Evolutionary conservation across 2,113 vertebrate species (phyloP).

Genomic region (Coreoperca whiteheadi): DNA sequence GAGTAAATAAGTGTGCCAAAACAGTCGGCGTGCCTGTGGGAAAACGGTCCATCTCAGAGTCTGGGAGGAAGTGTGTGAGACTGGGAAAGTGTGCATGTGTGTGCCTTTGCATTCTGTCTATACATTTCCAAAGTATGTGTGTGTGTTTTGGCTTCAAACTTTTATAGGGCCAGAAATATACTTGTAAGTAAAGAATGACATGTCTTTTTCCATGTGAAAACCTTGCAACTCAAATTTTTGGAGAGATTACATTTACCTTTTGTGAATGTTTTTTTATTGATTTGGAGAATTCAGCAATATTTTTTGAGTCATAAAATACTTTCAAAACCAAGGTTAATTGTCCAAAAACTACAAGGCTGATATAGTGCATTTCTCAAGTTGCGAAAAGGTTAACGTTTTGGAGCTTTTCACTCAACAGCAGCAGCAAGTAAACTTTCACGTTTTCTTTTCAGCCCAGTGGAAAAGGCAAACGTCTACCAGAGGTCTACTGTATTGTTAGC

Average conservation of each 20-base stretch:
- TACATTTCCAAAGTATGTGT: slow-evolving; percentile 9
- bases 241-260: no score
- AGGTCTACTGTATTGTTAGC: slow-evolving; percentile 95
- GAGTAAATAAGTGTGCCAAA: slow-evolving; percentile 79
- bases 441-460: slow-evolving; percentile 85
- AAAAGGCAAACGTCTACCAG: slow-evolving; percentile 91
- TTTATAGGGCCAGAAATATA: background rate
- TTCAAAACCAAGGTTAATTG: background rate
- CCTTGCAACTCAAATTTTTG: no score
- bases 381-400: background rate
- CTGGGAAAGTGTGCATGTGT: slow-evolving; percentile 64
- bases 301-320: background rate
- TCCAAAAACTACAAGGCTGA: background rate
- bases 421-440: background rate
- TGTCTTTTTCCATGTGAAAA: background rate
- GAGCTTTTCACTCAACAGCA: background rate
- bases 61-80: slow-evolving; percentile 72
- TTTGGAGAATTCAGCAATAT: no score
- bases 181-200: background rate
- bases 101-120: slow-evolving; percentile 20
- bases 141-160: background rate
- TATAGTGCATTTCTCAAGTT: background rate
- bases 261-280: no score
- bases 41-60: slow-evolving; percentile 71
- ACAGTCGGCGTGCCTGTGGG: slow-evolving; percentile 77